phyloP scores from a whole-genome alignment of 2,888 invertebrate species.

The Thecocarcelia acutangulata region DNA sequence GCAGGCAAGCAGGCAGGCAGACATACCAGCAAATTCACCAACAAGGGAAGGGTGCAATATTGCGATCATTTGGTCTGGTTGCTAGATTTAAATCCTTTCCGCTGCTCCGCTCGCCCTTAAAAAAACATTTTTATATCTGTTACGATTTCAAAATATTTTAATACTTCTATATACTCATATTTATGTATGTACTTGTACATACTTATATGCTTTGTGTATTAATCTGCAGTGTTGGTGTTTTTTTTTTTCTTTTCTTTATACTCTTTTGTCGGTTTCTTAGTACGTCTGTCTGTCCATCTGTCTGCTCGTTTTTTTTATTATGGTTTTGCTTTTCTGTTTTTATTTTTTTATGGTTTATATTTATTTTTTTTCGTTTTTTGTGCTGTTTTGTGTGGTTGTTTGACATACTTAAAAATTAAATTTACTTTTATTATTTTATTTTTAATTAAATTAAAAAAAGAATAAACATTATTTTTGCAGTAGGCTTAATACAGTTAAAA shows the following conservation, averaged over 20 bases:
- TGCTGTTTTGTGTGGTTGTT: conserved; percentile 11
- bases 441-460: not conserved
- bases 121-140: not conserved
- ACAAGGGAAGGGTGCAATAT: not conserved
- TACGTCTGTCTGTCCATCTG: not conserved
- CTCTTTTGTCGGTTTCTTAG: not conserved
- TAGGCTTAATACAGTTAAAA: not conserved
- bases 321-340: not conserved
- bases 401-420: conserved; percentile 18
- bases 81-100: not conserved
- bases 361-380: conserved; percentile 7
- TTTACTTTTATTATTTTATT: conserved; percentile 4
- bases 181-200: not conserved
- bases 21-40: not conserved
- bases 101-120: not conserved
- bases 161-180: not conserved
- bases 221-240: not conserved
- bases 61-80: conserved; percentile 8
- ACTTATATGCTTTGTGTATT: too few relatives aligned
- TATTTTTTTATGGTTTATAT: conserved; percentile 19
- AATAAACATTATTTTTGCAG: not conserved
- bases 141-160: not conserved
- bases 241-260: not conserved
- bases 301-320: not conserved
- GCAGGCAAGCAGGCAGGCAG: not conserved